A percentile compares a stretch with the other conserved stretches of the same genome.
Evolutionary conservation across 2,113 vertebrate genomes (phyloP).

Genomic region (Petroica traversi): DNA sequence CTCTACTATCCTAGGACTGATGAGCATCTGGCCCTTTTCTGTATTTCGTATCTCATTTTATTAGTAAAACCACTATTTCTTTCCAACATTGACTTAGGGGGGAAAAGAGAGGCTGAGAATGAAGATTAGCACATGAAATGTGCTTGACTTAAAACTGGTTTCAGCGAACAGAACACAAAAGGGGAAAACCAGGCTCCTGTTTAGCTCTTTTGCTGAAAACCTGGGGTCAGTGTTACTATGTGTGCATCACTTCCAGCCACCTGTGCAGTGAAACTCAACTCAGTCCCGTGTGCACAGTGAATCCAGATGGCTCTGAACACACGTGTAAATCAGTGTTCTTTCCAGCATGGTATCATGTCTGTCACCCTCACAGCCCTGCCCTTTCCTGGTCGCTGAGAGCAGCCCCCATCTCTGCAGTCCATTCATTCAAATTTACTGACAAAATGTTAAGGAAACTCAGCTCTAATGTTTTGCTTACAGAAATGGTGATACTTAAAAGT

Average conservation of each 20-base stretch:
- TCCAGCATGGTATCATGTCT: neutral
- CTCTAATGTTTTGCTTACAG: neutral
- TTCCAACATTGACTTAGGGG: neutral
- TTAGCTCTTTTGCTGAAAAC: neutral
- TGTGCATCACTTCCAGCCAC: neutral
- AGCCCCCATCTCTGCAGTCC: neutral
- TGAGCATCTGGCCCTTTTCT: neutral
- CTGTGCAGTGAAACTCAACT: neutral
- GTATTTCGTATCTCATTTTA: neutral
- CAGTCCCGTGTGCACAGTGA: neutral
- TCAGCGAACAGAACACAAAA: neutral
- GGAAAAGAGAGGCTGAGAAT: neutral
- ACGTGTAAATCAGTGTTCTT: fast-evolving
- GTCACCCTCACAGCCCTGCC: neutral
- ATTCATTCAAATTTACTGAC: neutral
- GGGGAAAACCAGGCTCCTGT: fast-evolving
- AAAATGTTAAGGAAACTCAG: neutral
- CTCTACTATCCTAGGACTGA: neutral
- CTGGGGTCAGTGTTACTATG: fast-evolving
- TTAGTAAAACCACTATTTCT: neutral
- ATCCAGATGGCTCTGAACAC: neutral
- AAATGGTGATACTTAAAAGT: neutral
- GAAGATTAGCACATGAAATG: neutral
- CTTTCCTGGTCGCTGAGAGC: neutral
- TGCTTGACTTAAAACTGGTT: neutral